These are phyloP conservation scores for Cygnus olor DNA, from an alignment of 2,797 vertebrate species.

Conservation along the genomic window DNA sequence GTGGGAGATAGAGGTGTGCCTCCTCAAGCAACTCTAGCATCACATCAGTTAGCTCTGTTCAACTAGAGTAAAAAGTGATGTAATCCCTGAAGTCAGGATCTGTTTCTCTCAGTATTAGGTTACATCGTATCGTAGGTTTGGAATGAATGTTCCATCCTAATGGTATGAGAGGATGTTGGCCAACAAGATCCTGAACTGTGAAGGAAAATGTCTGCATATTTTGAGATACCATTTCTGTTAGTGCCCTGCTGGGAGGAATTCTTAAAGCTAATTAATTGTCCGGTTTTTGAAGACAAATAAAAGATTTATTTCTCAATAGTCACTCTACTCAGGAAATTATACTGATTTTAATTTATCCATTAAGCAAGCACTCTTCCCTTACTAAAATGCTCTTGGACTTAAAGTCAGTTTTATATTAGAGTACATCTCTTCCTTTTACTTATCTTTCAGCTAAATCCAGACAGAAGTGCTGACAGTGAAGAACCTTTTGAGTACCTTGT, in stretches of 20 bases:
- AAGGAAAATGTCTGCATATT: background rate
- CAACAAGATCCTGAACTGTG: background rate
- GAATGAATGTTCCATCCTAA: background rate
- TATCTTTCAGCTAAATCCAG: background rate
- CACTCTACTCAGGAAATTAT: background rate
- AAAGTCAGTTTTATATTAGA: background rate
- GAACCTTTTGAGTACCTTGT: background rate
- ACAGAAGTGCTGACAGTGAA: slow-evolving; percentile 6
- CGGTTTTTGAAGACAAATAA: slow-evolving; percentile 11
- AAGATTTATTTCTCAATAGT: slow-evolving; percentile 6
- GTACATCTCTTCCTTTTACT: background rate
- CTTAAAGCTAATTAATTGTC: background rate
- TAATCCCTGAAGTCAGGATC: background rate
- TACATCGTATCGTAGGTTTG: background rate
- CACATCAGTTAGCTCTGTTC: background rate
- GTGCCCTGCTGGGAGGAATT: background rate
- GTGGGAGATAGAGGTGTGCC: background rate
- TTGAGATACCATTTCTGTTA: background rate
- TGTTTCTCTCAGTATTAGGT: background rate
- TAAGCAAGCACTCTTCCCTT: background rate
- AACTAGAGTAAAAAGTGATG: background rate
- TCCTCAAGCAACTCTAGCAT: background rate
- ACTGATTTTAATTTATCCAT: slow-evolving; percentile 13
- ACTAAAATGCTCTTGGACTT: background rate
- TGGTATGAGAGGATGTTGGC: background rate